A percentile compares a stretch with the other conserved stretches of the same genome.
phyloP scores from a whole-genome alignment of 2,113 vertebrate genomes.

The Coptodon bakossiorum region DNA sequence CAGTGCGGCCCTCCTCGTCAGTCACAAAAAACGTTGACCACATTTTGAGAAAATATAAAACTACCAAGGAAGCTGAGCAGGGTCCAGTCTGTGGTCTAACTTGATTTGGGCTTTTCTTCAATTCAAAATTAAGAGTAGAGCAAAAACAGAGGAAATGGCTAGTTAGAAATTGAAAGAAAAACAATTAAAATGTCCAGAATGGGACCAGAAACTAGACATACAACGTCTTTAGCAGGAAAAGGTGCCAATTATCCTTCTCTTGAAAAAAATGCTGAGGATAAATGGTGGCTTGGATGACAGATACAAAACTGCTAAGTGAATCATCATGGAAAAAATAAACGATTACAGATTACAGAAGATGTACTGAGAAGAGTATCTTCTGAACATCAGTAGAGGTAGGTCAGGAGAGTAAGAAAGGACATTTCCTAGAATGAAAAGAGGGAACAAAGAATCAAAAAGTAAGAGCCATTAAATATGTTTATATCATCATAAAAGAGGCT shows the following conservation, averaged over 20 bases:
- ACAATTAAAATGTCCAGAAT: accelerated
- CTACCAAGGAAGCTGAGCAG: not conserved
- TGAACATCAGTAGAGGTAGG: not conserved
- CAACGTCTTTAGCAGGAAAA: not conserved
- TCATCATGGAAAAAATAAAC: not conserved
- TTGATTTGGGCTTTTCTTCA: not conserved
- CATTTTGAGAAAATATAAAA: slow-evolving; percentile 59
- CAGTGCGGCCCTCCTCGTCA: slow-evolving; percentile 67
- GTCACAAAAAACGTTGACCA: slow-evolving; percentile 82
- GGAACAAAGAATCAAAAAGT: not conserved
- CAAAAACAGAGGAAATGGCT: not conserved
- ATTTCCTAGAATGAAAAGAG: not conserved
- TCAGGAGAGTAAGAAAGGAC: not conserved
- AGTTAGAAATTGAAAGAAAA: accelerated
- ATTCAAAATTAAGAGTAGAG: not conserved
- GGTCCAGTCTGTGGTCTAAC: not conserved
- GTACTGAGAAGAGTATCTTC: not conserved
- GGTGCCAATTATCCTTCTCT: not conserved
- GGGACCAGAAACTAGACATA: not conserved
- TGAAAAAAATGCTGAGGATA: not conserved
- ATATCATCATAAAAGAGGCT: not conserved
- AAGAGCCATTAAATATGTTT: not conserved
- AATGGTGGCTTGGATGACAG: not conserved
- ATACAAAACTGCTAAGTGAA: not conserved
- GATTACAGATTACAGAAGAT: accelerated